Evolutionary conservation across 2,797 vertebrate genomes (phyloP).

Genomic region (Oophaga sylvatica): DNA sequence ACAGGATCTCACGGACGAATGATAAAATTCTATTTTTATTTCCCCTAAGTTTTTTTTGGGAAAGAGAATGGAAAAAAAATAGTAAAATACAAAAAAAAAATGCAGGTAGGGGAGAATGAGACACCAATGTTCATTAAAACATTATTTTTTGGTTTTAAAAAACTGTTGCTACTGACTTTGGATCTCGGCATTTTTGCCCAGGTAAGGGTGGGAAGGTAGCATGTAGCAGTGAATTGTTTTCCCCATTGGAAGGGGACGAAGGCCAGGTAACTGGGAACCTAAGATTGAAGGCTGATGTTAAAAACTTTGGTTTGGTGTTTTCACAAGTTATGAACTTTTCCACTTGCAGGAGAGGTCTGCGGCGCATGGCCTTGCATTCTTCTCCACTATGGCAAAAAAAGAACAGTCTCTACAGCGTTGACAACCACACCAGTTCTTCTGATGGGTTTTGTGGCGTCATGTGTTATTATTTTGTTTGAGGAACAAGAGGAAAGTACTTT

Average conservation of each 20-base stretch:
- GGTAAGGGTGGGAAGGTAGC: conserved; percentile 38
- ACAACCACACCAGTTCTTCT: conserved; percentile 16
- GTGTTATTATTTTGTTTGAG: conserved; percentile 60
- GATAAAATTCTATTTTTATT: conserved; percentile 76
- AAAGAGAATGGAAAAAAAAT: conserved; percentile 63
- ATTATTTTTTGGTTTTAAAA: conserved; percentile 86
- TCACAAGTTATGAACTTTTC: conserved; percentile 23
- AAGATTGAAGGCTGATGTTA: conserved; percentile 41
- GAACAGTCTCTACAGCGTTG: conserved; percentile 32
- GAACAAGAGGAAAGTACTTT: conserved; percentile 68
- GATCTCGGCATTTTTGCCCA: conserved; percentile 71
- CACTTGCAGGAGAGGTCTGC: conserved; percentile 33
- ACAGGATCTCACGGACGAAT: conserved; percentile 99
- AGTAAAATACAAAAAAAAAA: conserved; percentile 62
- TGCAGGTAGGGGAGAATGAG: conserved; percentile 62
- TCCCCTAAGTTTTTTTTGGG: conserved; percentile 61
- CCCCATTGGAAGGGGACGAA: conserved; percentile 55
- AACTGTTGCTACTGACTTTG: conserved; percentile 85
- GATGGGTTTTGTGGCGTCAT: conserved; percentile 10
- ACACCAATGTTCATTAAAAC: conserved; percentile 79
- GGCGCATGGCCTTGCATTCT: conserved; percentile 34
- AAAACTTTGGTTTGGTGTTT: conserved; percentile 40
- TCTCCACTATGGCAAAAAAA: conserved; percentile 36
- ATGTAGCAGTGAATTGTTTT: conserved; percentile 45
- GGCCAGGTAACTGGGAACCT: conserved; percentile 36